Percentiles rank a stretch among this genome's conserved stretches.
Conservation (phyloP, 1,140 invertebrate genomes). For the Lanistes nyassanus region DNA sequence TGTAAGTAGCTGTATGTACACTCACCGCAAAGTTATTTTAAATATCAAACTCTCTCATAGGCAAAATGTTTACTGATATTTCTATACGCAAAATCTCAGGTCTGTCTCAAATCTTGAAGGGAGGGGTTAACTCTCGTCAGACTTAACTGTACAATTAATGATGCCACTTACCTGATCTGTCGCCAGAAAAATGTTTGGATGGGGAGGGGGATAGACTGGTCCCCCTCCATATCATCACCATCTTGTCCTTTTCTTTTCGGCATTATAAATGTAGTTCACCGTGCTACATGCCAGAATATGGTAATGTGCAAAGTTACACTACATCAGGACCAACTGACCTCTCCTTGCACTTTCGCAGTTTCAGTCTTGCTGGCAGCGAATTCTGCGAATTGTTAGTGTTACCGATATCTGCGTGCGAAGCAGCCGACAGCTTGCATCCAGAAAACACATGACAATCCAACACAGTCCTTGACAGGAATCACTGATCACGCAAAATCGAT, state of each 20-base stretch:
- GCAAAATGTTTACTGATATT: no score
- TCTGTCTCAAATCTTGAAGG: no score
- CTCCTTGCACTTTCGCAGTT: neutral
- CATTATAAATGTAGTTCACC: constrained; percentile 33
- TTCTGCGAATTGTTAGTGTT: neutral
- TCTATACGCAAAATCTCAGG: no score
- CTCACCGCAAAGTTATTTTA: no score
- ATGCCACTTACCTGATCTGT: constrained; percentile 82
- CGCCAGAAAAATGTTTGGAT: constrained; percentile 98
- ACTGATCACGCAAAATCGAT: neutral
- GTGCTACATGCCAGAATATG: neutral
- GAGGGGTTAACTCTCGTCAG: no score
- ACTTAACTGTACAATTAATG: no score
- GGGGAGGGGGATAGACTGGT: constrained; percentile 88
- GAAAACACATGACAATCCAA: neutral
- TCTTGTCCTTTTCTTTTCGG: constrained; percentile 55
- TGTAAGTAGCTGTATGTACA: no score
- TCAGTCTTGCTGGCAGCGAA: no score
- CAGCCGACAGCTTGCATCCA: neutral
- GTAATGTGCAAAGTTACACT: neutral
- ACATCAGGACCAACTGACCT: neutral
- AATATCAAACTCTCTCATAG: no score
- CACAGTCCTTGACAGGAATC: neutral
- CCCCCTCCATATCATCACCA: constrained; percentile 62
- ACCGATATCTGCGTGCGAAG: no score